Conservation (phyloP, 2,797 vertebrate genomes). For the Lithobates pipiens region DNA sequence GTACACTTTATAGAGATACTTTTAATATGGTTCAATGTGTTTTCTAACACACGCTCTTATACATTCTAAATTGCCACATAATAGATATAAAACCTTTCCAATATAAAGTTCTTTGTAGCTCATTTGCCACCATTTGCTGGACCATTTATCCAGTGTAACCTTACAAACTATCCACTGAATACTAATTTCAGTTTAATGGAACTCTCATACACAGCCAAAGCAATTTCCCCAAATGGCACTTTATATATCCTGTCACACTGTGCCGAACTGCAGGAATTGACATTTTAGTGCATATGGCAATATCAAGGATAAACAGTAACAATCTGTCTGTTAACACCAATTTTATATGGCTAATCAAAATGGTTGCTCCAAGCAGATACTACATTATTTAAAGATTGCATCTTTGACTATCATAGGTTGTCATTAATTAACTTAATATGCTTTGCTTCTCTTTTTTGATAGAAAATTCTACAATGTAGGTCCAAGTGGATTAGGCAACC, state of each 20-base stretch:
- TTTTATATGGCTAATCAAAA: conserved; percentile 32
- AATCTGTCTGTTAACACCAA: conserved; percentile 37
- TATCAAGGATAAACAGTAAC: conserved; percentile 44
- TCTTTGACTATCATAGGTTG: conserved; percentile 14
- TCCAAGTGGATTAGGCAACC: background rate
- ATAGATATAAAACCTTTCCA: conserved; percentile 22
- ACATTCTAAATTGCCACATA: background rate
- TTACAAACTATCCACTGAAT: conserved; percentile 30
- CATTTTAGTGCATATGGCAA: conserved; percentile 57
- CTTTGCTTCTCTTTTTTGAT: background rate
- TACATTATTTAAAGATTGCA: conserved; percentile 30
- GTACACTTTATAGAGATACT: background rate
- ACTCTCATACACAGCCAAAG: conserved; percentile 39
- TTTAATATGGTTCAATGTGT: conserved; percentile 1
- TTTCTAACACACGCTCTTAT: background rate
- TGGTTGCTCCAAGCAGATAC: conserved; percentile 1
- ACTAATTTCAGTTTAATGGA: conserved; percentile 42
- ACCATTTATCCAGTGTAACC: conserved; percentile 46
- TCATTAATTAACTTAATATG: conserved; percentile 22
- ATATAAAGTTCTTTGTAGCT: conserved; percentile 25
- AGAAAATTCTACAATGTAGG: background rate
- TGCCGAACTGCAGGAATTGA: conserved; percentile 49
- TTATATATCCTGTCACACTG: conserved; percentile 57
- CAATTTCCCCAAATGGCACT: conserved; percentile 53
- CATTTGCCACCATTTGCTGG: conserved; percentile 46